Evolutionary conservation across 64 coral and sea anemone genomes (phyloP).

Genomic region (Anthopleura sola): DNA sequence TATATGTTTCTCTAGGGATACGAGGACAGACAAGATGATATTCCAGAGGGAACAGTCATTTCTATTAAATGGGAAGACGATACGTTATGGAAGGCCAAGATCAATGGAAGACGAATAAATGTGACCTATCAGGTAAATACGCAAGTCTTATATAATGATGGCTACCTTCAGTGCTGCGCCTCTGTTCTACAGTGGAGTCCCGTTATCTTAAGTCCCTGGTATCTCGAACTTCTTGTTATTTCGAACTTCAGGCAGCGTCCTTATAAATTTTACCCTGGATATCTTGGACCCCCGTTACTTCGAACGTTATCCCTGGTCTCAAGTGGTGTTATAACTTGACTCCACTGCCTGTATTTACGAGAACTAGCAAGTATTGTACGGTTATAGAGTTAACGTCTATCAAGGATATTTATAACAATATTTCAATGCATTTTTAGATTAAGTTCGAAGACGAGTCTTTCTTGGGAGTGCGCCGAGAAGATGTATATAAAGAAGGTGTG

Average conservation of each 20-base stretch:
- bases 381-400: neutral
- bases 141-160: too few species aligned
- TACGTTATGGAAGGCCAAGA: conserved; percentile 46
- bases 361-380: neutral
- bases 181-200: too few species aligned
- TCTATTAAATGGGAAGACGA: conserved; percentile 73
- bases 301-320: too few species aligned
- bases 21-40: conserved; percentile 32
- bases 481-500: conserved; percentile 76
- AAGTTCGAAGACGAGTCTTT: conserved; percentile 85
- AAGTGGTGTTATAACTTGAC: too few species aligned
- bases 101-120: conserved; percentile 68
- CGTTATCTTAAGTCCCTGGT: too few species aligned
- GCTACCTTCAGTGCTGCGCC: too few species aligned
- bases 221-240: too few species aligned
- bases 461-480: conserved; percentile 73
- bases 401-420: neutral
- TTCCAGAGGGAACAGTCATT: conserved; percentile 69
- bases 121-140: conserved; percentile 72
- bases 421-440: conserved; percentile 21
- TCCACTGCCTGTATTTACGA: too few species aligned
- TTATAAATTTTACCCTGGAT: neutral
- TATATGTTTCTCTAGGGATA: conserved; percentile 44
- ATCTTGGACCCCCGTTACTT: too few species aligned
- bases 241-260: neutral